These are phyloP conservation scores for Herminia tarsipennalis DNA, from an alignment of 2,888 invertebrate species.

Conservation along the genomic window DNA sequence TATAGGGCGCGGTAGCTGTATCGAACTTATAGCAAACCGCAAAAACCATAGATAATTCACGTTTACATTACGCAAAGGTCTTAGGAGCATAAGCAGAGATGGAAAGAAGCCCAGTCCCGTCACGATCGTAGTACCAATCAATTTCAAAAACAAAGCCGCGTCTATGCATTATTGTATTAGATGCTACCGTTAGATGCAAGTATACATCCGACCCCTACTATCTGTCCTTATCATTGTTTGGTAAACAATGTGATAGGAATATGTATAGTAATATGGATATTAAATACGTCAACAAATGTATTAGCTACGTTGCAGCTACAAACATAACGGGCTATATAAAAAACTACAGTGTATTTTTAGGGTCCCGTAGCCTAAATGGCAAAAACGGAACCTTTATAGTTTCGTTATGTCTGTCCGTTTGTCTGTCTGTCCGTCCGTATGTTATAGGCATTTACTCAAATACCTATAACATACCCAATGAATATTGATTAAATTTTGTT, in stretches of 20 bases:
- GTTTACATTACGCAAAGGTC: constrained; percentile 56
- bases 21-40: constrained; percentile 43
- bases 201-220: constrained; percentile 51
- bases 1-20: constrained; percentile 13
- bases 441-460: too few species aligned
- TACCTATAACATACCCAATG: too few species aligned
- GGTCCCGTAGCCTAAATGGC: too few species aligned
- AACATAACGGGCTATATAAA: too few species aligned
- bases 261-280: too few species aligned
- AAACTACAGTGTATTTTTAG: too few species aligned
- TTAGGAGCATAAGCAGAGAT: constrained; percentile 26
- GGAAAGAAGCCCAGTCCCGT: constrained; percentile 68
- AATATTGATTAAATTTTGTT: too few species aligned
- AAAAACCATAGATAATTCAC: constrained; percentile 51
- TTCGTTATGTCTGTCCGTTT: too few species aligned
- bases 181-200: constrained; percentile 76
- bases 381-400: too few species aligned
- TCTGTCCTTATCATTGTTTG: constrained; percentile 19
- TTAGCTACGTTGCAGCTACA: too few species aligned
- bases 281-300: too few species aligned
- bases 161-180: constrained; percentile 74
- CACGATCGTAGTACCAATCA: constrained; percentile 77
- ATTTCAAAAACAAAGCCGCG: constrained; percentile 80
- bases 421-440: too few species aligned
- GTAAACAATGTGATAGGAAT: constrained; percentile 1